Evolutionary conservation across 1,140 invertebrate genomes (phyloP).

Genomic region (Maconellicoccus hirsutus): DNA sequence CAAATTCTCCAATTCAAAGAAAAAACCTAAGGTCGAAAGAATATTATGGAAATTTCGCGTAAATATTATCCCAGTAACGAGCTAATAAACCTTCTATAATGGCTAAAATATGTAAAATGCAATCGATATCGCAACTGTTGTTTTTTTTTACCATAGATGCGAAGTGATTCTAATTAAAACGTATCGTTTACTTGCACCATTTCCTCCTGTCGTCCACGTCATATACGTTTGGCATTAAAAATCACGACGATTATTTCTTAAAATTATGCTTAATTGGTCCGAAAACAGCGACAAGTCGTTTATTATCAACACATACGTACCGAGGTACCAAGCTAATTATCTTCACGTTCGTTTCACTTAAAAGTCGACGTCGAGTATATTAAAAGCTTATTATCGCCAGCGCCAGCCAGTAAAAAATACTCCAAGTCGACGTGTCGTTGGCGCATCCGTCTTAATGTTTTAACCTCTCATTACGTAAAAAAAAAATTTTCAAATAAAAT

Average conservation of each 20-base stretch:
- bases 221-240: too few species aligned
- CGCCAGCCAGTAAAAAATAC: not conserved
- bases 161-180: not conserved
- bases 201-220: not conserved
- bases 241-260: not conserved
- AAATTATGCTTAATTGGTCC: not conserved
- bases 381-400: constrained; percentile 2
- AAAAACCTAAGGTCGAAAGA: too few species aligned
- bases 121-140: too few species aligned
- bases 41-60: too few species aligned
- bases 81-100: too few species aligned
- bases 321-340: not conserved
- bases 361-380: not conserved
- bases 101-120: too few species aligned
- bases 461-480: too few species aligned
- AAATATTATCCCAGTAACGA: too few species aligned
- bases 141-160: too few species aligned
- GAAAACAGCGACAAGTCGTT: not conserved
- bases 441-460: too few species aligned
- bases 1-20: too few species aligned
- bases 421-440: not conserved
- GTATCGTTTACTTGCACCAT: not conserved
- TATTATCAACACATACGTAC: not conserved
- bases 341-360: not conserved
- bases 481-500: too few species aligned